A percentile compares a stretch with the other conserved stretches of the same genome.
Evolutionary conservation across 2,797 vertebrate genomes (phyloP).

Genomic region (Synanceia verrucosa): DNA sequence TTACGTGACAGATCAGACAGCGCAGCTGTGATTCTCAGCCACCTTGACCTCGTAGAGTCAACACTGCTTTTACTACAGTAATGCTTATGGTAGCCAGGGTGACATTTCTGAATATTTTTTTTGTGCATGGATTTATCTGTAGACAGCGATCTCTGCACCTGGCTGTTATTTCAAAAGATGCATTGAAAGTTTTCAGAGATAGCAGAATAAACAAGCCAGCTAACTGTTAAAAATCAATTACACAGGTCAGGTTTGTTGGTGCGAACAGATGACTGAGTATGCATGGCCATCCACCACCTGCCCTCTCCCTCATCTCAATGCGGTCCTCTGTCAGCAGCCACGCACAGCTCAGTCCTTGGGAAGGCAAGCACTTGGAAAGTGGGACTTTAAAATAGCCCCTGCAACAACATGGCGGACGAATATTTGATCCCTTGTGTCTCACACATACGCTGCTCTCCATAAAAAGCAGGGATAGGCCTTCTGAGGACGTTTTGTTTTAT

Average conservation of each 20-base stretch:
- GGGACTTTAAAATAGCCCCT: constrained; percentile 54
- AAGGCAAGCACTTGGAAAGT: constrained; percentile 20
- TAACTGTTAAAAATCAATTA: constrained; percentile 40
- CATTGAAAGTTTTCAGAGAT: constrained; percentile 22
- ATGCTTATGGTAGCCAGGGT: not conserved
- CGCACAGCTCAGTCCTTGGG: constrained; percentile 21
- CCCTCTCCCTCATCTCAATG: constrained; percentile 43
- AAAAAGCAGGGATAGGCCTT: constrained; percentile 3
- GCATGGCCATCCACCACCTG: constrained; percentile 5
- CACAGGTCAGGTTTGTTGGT: constrained; percentile 29
- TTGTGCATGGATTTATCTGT: not conserved
- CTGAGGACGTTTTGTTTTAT: constrained; percentile 20
- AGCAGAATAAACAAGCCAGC: constrained; percentile 25
- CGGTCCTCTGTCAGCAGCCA: constrained; percentile 41
- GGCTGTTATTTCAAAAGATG: constrained; percentile 6
- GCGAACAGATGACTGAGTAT: constrained; percentile 25
- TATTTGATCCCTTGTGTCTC: constrained; percentile 32
- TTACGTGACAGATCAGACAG: not conserved
- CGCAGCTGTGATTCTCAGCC: constrained; percentile 43
- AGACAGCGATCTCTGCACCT: not conserved
- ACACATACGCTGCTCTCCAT: not conserved
- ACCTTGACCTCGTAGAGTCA: constrained; percentile 7
- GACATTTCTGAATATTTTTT: not conserved
- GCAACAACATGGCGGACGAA: constrained; percentile 18
- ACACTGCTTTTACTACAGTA: not conserved